phyloP scores from a whole-genome alignment of 2,113 vertebrate species.

The Amphiprion ocellaris region DNA sequence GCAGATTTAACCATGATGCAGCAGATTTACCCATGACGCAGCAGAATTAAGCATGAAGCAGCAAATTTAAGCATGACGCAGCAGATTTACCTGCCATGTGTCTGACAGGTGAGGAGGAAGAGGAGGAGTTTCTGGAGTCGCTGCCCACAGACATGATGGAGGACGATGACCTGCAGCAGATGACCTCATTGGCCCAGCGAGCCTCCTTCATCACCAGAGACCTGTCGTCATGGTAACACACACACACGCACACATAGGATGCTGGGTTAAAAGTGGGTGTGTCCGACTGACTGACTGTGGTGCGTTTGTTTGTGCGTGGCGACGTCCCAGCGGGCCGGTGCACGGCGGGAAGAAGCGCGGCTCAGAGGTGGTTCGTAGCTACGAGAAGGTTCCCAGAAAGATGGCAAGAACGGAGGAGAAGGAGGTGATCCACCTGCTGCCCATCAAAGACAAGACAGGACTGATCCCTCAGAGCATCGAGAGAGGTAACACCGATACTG shows the following conservation, averaged over 20 bases:
- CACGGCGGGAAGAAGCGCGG: slow-evolving; percentile 89
- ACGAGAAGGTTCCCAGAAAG: slow-evolving; percentile 92
- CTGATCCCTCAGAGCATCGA: slow-evolving; percentile 93
- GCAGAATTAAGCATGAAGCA: too few relatives aligned
- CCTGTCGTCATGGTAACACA: slow-evolving; percentile 87
- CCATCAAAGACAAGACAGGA: slow-evolving; percentile 93
- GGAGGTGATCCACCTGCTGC: slow-evolving; percentile 95
- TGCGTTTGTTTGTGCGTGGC: neutral
- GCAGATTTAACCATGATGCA: too few relatives aligned
- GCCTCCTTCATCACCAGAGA: slow-evolving; percentile 95
- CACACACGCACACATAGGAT: neutral
- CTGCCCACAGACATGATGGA: slow-evolving; percentile 97
- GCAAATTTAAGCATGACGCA: too few relatives aligned
- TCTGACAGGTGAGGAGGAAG: slow-evolving; percentile 80
- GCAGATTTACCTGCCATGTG: neutral
- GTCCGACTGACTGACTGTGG: neutral
- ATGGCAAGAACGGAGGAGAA: slow-evolving; percentile 87
- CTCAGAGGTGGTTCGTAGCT: slow-evolving; percentile 83
- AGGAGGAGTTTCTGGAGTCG: slow-evolving; percentile 91
- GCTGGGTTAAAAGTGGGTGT: neutral
- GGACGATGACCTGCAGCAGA: slow-evolving; percentile 92
- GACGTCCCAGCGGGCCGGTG: slow-evolving; percentile 86
- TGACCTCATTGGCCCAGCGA: slow-evolving; percentile 89
- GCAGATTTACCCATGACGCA: too few relatives aligned
- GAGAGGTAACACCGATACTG: slow-evolving; percentile 79